These are phyloP conservation scores for Gasteruption jaculator DNA, from an alignment of 2,888 invertebrate genomes.

Conservation along the genomic window DNA sequence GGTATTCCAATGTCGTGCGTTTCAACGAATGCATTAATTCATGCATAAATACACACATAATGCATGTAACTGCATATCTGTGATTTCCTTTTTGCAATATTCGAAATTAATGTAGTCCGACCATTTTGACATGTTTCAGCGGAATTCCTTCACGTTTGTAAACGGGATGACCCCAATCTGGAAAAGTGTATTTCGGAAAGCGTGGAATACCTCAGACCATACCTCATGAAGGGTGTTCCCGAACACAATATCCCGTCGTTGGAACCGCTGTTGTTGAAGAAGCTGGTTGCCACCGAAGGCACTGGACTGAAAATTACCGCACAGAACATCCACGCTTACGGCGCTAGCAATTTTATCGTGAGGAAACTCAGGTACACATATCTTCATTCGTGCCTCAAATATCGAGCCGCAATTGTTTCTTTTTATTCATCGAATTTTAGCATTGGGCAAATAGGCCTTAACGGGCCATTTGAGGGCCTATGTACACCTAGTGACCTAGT, in stretches of 20 bases:
- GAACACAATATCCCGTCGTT: conserved; percentile 65
- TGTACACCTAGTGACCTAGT: too few species aligned
- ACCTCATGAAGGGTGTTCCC: conserved; percentile 59
- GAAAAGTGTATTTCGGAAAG: conserved; percentile 58
- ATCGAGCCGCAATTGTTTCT: too few species aligned
- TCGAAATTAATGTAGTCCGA: not conserved
- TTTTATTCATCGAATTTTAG: too few species aligned
- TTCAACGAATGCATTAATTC: conserved; percentile 4
- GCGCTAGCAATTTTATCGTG: conserved; percentile 63
- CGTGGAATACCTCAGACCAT: conserved; percentile 59
- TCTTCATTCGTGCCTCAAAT: too few species aligned
- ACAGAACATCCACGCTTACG: conserved; percentile 59
- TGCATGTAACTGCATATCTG: conserved; percentile 40
- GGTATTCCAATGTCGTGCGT: too few species aligned
- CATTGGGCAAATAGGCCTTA: too few species aligned
- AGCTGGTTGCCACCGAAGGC: conserved; percentile 57
- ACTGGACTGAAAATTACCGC: conserved; percentile 57
- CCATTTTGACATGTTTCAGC: conserved; percentile 44
- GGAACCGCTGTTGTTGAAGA: conserved; percentile 64
- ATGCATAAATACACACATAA: not conserved
- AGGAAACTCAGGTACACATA: conserved; percentile 58
- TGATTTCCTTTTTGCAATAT: conserved; percentile 3
- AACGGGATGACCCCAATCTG: conserved; percentile 57
- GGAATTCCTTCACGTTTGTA: conserved; percentile 57
- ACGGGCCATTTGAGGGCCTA: too few species aligned